A percentile compares a stretch with the other conserved stretches of the same genome.
These are phyloP conservation scores for Lagorchestes hirsutus DNA, from an alignment of 2,797 vertebrate genomes.

Conservation along the genomic window DNA sequence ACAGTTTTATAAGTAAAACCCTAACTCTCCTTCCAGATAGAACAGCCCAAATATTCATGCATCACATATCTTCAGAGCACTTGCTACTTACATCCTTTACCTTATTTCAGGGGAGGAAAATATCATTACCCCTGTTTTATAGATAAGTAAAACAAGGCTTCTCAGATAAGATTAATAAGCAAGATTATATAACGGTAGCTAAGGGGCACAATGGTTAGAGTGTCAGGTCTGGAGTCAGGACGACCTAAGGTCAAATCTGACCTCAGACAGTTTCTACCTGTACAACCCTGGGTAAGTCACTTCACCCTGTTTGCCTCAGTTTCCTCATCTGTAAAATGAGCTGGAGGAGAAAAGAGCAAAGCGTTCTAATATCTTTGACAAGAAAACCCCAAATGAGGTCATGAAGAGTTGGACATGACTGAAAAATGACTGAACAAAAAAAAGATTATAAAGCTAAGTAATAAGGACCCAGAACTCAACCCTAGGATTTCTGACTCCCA, in stretches of 20 bases:
- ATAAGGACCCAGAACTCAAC: background rate
- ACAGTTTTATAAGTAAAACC: slow-evolving; percentile 16
- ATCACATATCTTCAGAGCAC: background rate
- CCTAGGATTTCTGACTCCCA: background rate
- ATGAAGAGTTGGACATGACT: background rate
- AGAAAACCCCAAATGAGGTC: background rate
- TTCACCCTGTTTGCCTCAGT: background rate
- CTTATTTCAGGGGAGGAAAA: slow-evolving; percentile 19
- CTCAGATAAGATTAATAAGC: slow-evolving; percentile 10
- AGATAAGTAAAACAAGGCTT: slow-evolving; percentile 7
- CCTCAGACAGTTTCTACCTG: background rate
- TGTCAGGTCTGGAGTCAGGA: background rate
- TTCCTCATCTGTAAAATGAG: background rate
- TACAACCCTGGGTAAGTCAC: background rate
- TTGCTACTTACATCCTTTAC: background rate
- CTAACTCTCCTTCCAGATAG: background rate
- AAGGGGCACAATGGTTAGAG: background rate
- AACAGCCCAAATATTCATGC: background rate
- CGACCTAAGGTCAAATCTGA: too few relatives aligned
- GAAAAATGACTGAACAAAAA: background rate
- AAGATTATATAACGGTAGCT: slow-evolving; percentile 11
- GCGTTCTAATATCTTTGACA: background rate
- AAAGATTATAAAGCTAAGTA: background rate
- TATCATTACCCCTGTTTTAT: slow-evolving; percentile 61
- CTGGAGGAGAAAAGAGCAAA: background rate